Base-by-base conservation (phyloP, 2,888 invertebrate species). In the Esperia sulphurella region DNA sequence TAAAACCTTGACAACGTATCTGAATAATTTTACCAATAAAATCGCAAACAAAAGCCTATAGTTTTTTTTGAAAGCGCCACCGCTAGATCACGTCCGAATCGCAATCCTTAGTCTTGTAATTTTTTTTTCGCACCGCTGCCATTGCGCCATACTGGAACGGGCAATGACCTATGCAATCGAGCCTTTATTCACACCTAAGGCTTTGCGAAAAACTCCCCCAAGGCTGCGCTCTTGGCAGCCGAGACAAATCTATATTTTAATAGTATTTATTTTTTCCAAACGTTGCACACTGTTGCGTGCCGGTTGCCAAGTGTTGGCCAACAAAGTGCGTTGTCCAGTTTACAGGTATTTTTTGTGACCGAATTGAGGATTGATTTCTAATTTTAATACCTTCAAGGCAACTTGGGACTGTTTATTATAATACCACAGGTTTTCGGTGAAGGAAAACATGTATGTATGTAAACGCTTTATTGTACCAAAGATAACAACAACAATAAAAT, bases 211-310 rank as follows among this genome's bases (percentile, higher is more conserved):
- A 76, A 71, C 63, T 51, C 59, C 60, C 53, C 63, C 83, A 86
- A 86, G 87, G 87, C 74, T 79, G 58, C 63, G 69, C 63, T 69
- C 72, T 77, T 73, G 75, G 72, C 62, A 67, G 74, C 73, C 81
- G 86, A 79, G 75, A 82, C 87, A 79, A 87, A 87, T 87, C 78
- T 78, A 75, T 75, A 74, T 71, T 71, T 81, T 79, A 76, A 75
- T 75, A 76, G 69, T 63, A 59, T 71, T 63, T 61, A 65, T 73
- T 74, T 70, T 66, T 66, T 66, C 62, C 59, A 55, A 50, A 51
- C 68, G 64, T 75, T 69, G 78, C 79, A 71, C 70, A 51, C 52
- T 51, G 48, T 82, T 81, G 82, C 83, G 82, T 82, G 79, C 69
- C 54, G 52, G 47, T n/a, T n/a, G n/a, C n/a, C n/a, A n/a, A n/a